phyloP scores from a whole-genome alignment of 2,888 invertebrate species.

The Orthosia cruda region DNA sequence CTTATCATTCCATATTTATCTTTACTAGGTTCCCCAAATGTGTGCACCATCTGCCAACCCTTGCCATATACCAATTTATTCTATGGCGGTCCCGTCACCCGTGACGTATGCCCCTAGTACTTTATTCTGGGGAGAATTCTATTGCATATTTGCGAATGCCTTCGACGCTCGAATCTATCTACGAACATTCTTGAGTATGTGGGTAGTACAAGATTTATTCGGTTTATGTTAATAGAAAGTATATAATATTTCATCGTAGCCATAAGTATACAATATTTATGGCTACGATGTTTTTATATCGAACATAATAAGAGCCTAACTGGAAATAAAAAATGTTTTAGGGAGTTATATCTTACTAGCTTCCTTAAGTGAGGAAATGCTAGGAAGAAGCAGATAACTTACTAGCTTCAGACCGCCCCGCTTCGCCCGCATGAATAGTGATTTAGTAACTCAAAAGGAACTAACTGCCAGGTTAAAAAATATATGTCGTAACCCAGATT shows the following conservation, averaged over 20 bases:
- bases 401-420: too few species aligned
- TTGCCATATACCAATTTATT: slow-evolving; percentile 73
- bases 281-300: slow-evolving; percentile 8
- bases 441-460: too few species aligned
- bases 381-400: too few species aligned
- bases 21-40: neutral
- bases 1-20: neutral
- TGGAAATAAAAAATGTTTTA: too few species aligned
- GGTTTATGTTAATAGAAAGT: slow-evolving; percentile 23
- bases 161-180: slow-evolving; percentile 51
- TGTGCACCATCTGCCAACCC: slow-evolving; percentile 44
- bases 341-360: too few species aligned
- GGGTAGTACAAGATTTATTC: slow-evolving; percentile 32
- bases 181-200: slow-evolving; percentile 22
- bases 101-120: slow-evolving; percentile 72
- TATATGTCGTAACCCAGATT: too few species aligned
- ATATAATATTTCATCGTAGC: too few species aligned
- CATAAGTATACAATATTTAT: too few species aligned
- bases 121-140: slow-evolving; percentile 71
- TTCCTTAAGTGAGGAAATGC: too few species aligned
- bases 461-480: too few species aligned
- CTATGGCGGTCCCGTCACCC: slow-evolving; percentile 63
- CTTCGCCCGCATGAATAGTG: too few species aligned
- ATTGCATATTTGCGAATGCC: slow-evolving; percentile 70
- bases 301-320: neutral